Base-by-base conservation (phyloP, 1,140 invertebrate genomes). In the Drosophila pruinosa region DNA sequence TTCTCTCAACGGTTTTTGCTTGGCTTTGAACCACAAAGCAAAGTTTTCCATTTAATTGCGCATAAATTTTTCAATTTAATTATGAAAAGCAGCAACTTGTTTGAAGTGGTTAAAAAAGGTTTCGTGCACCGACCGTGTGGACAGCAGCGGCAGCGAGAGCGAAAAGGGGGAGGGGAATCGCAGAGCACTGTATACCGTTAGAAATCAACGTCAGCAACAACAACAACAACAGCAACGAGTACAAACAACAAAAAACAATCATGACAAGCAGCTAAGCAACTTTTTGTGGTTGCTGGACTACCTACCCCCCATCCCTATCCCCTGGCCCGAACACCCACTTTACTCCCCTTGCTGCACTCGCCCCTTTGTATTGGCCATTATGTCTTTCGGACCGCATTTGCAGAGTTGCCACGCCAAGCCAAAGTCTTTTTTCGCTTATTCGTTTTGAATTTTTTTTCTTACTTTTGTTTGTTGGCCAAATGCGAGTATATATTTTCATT, bases 31-130 rank as follows among this genome's bases (percentile, higher is more conserved):
- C 81, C 81, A 77, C 81, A 86, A 81, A 77, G 81, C 75, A 85
- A 85, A 86, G 76, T 86, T 86, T 86, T 86, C 63, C 81, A 86
- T 86, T 86, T 86, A 86, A 86, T 88, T 88, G 81, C 80, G 77
- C 81, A 86, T 86, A 86, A 88, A 86, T 86, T 86, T 86, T 88
- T 74, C 74, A 86, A 86, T 86, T 86, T 86, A 86, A 86, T 86
- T 86, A 86, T 86, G 74, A 86, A 85, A 86, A 86, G 82, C 82
- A 88, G 82, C 82, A 88, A 86, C 82, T 86, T 86, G 73, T 86
- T 86, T 86, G 78, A 86, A 86, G 81, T 88, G 81, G 82, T 86
- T 78, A 64, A 62, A 58, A 65, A 56, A 24, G 21, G 54, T 67
- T 67, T 26, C 17, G 8, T 22, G 21, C 5, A 15, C 12, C 6